Evolutionary conservation across 2,113 vertebrate species (phyloP).

Genomic region (Corythornis vintsioides): DNA sequence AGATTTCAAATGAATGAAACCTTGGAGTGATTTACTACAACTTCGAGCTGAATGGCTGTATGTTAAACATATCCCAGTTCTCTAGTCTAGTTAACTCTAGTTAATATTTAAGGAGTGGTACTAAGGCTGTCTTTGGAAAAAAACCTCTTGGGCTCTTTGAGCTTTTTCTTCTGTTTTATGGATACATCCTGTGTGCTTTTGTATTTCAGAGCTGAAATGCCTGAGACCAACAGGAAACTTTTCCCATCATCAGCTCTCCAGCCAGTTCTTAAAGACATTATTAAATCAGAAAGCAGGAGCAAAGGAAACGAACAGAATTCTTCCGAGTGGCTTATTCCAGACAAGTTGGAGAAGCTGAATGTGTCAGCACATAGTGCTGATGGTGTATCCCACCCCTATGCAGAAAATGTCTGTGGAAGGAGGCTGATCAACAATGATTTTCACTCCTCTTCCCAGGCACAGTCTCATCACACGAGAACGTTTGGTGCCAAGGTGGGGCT

Average conservation of each 20-base stretch:
- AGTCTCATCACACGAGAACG: background rate
- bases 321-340: slow-evolving; percentile 32
- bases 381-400: background rate
- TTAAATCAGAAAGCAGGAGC: slow-evolving; percentile 46
- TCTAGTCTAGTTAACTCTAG: background rate
- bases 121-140: background rate
- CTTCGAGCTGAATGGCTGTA: background rate
- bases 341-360: slow-evolving; percentile 41
- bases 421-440: background rate
- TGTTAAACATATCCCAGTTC: background rate
- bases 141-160: background rate
- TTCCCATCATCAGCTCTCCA: slow-evolving; percentile 40
- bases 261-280: slow-evolving; percentile 35
- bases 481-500: slow-evolving; percentile 10
- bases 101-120: background rate
- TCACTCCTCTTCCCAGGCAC: background rate
- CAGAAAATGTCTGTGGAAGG: slow-evolving; percentile 20
- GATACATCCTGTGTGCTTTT: background rate
- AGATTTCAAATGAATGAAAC: background rate
- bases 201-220: slow-evolving; percentile 56
- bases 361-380: background rate
- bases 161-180: background rate
- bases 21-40: background rate
- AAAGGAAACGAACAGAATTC: background rate
- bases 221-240: slow-evolving; percentile 51